Evolutionary conservation across 92 coral and sea anemone species (phyloP), one percentile per base, ranked within the genome.

Genomic region (Scolanthus callimorphus): DNA sequence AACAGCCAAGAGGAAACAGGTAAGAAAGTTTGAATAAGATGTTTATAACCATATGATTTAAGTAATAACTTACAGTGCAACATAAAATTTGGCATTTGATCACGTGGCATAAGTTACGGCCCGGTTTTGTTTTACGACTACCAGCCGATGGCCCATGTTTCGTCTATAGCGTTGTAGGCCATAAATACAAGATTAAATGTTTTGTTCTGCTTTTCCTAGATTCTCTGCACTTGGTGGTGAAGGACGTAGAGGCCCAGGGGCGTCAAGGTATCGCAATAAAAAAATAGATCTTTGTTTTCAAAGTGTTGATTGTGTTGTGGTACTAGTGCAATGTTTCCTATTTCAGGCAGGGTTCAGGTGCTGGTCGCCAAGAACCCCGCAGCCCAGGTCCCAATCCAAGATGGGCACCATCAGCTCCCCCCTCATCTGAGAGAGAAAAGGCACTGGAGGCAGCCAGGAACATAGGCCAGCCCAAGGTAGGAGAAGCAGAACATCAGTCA

Each of bases 221-320:
- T 90, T 63, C 45, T 86, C 95, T 23, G 95, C 97, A 48, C 63
- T 90, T 48, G 71, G 85, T 55, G 89, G 87, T 29, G 97, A 90
- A 17, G 57, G 71, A 17, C 75, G 89, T 62, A 75, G 82, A 80
- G 39, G 57, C 39, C 79, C 94, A 13, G 88, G 79, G 2, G 70
- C 91, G 20, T 29, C 80, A 57, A 79, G 91, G 91, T 84, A 12
- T 27, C 60, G 29, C 11, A 13, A 2, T 1, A 11, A 8, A 53
- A 11, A 53, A 53, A 22, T 8, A 19, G 11, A 53, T 12, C 31
- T 19, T n/a, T n/a, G n/a, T n/a, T n/a, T n/a, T n/a, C n/a, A n/a
- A n/a, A n/a, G n/a, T n/a, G n/a, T n/a, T n/a, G n/a, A n/a, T n/a
- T n/a, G n/a, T n/a, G n/a, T n/a, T n/a, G n/a, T n/a, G n/a, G n/a